Conservation (phyloP, 2,888 invertebrate species). For the Odiellus spinosus region DNA sequence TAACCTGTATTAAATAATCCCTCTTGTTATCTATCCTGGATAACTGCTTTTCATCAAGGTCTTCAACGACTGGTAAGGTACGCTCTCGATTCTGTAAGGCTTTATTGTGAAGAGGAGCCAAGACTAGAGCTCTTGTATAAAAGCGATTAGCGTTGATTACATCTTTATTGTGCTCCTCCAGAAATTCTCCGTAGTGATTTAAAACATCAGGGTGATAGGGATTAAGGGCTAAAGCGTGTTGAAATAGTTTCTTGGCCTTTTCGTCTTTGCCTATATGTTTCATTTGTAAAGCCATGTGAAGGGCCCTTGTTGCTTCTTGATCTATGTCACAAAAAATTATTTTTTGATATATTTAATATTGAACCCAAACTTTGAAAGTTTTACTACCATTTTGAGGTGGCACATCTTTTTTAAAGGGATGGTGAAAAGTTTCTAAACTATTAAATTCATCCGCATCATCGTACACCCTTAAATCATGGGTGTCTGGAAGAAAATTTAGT, state of each 20-base stretch:
- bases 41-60: conserved; percentile 63
- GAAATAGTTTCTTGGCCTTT: conserved; percentile 68
- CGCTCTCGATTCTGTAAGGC: conserved; percentile 65
- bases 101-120: conserved; percentile 63
- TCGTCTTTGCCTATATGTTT: conserved; percentile 61
- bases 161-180: conserved; percentile 70
- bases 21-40: conserved; percentile 67
- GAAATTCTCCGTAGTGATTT: conserved; percentile 78
- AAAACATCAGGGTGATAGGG: conserved; percentile 84
- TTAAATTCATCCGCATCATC: too few species aligned
- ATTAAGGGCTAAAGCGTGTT: conserved; percentile 78
- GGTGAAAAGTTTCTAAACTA: too few species aligned
- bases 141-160: conserved; percentile 76
- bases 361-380: too few species aligned
- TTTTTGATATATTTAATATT: too few species aligned
- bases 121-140: conserved; percentile 61
- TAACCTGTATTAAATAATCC: conserved; percentile 34
- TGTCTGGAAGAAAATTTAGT: too few species aligned
- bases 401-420: too few species aligned
- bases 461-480: too few species aligned
- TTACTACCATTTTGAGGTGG: too few species aligned
- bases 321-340: conserved; percentile 26
- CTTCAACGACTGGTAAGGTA: conserved; percentile 68
- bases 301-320: conserved; percentile 63
- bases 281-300: conserved; percentile 72